Evolutionary conservation across 2,797 vertebrate species (phyloP), one percentile per base, ranked within the genome.

Genomic region (Psittacula echo): DNA sequence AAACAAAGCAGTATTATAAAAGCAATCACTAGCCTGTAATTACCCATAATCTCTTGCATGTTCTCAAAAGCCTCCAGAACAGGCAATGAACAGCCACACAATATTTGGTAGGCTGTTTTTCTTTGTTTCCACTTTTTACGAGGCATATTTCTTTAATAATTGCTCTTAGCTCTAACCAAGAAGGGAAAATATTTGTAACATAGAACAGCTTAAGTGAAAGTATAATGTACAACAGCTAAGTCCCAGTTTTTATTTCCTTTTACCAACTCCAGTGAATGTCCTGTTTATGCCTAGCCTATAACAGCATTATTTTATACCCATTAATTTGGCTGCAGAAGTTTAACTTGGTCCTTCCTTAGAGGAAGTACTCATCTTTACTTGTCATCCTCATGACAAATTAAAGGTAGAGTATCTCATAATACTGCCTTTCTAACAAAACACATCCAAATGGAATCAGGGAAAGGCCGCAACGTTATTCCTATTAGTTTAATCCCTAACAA

Each of bases 381-480:
- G 47, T 58, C 45, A 53, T 48, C 34, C 9, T 87, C 27, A 26
- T 16, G 26, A 81, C 45, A 76, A 91, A 67, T 41, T 32, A 42
- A 65, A 44, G 7, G 27, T 24, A 60, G 62, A 27, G 20, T 30
- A 45, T 5, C 0, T 0, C 19, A 7, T 7, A 66, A 75, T 3
- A 72, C 26, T 23, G 53, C 45, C 10, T 44, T 83, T 80, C 30
- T 27, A 80, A 87, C 15, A 53, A 26, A 87, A 56, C 14, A 48
- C 41, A 29, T 2, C 8, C n/a, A 58, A 61, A 45, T 17, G n/a
- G 32, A 22, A 51, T 4, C 21, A 39, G 27, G 5, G 41, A 45
- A 73, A 58, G 30, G 41, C n/a, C 3, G 1, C 37, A 66, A 6
- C 1, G 2, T 11, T 8, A 34, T 1, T 24, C 16, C 7, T 17